phyloP scores from a whole-genome alignment of 2,888 invertebrate genomes.

The Apeira syringaria region DNA sequence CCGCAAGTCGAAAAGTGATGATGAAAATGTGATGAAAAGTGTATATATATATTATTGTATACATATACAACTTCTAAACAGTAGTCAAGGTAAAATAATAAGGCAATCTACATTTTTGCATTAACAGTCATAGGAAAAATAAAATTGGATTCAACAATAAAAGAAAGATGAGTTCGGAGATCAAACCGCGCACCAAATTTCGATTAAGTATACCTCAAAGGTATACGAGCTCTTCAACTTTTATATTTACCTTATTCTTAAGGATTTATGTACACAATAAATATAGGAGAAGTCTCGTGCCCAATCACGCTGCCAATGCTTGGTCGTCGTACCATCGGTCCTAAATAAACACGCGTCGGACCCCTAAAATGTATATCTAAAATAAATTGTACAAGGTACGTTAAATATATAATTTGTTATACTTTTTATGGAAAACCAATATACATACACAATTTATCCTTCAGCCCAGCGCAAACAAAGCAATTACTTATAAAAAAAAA shows the following conservation, averaged over 20 bases:
- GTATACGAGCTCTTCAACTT: constrained; percentile 41
- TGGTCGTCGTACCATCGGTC: constrained; percentile 52
- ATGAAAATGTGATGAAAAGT: no score
- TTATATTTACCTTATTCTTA: constrained; percentile 60
- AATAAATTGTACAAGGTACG: constrained; percentile 30
- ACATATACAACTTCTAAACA: no score
- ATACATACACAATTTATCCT: no score
- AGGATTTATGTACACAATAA: constrained; percentile 72
- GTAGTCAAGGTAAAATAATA: no score
- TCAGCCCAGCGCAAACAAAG: no score
- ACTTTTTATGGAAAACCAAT: constrained; percentile 1
- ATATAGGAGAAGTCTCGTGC: constrained; percentile 53
- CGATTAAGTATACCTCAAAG: constrained; percentile 37
- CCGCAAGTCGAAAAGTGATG: no score
- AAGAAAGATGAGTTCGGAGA: constrained; percentile 13
- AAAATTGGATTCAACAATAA: constrained; percentile 2
- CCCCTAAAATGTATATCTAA: constrained; percentile 52
- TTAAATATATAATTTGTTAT: constrained; percentile 18
- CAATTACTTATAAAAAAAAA: no score
- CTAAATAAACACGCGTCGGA: constrained; percentile 64
- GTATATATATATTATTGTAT: no score
- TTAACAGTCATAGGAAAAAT: constrained; percentile 1
- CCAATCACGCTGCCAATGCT: constrained; percentile 69
- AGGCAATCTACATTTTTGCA: no score
- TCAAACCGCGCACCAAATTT: constrained; percentile 34